These are phyloP conservation scores for Lasioglossum zephyrum DNA, from an alignment of 2,888 invertebrate genomes.

Conservation along the genomic window DNA sequence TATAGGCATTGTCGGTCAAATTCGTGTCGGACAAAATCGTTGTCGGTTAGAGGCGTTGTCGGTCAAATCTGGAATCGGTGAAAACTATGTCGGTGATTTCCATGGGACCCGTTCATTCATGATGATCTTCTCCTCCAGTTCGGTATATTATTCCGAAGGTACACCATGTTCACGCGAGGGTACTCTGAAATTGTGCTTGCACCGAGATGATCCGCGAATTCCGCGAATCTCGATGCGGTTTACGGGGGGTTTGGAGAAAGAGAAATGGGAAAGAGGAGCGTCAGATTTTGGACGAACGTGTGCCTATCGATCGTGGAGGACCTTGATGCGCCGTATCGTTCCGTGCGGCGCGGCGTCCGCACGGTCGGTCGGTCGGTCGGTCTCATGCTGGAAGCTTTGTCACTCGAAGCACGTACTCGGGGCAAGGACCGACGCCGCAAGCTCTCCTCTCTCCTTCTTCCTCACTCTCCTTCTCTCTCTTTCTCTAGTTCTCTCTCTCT, in stretches of 20 bases:
- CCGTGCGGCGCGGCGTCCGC: slow-evolving; percentile 76
- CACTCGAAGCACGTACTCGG: slow-evolving; percentile 84
- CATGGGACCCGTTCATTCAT: background rate
- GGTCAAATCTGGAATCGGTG: too few relatives aligned
- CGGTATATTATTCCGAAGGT: background rate
- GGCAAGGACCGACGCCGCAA: slow-evolving; percentile 84
- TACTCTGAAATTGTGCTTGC: too few relatives aligned
- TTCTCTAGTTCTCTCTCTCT: slow-evolving; percentile 67
- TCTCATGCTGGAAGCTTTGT: slow-evolving; percentile 82
- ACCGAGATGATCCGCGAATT: background rate
- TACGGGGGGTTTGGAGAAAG: background rate
- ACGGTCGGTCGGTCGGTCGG: slow-evolving; percentile 78
- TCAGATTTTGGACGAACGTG: slow-evolving; percentile 72
- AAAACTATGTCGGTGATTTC: too few relatives aligned
- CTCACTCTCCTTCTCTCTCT: slow-evolving; percentile 63
- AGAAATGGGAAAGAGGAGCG: slow-evolving; percentile 38
- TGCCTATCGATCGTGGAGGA: slow-evolving; percentile 82
- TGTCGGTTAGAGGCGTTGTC: too few relatives aligned
- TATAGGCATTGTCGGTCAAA: too few relatives aligned
- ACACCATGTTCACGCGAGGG: background rate
- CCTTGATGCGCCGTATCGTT: slow-evolving; percentile 82
- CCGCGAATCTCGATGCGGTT: slow-evolving; percentile 3
- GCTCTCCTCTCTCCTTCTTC: slow-evolving; percentile 76
- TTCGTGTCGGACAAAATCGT: too few relatives aligned
- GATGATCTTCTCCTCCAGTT: background rate